A percentile compares a stretch with the other conserved stretches of the same genome.
These are phyloP conservation scores for Taenioides sp. DNA, from an alignment of 2,797 vertebrate species.

Conservation along the genomic window DNA sequence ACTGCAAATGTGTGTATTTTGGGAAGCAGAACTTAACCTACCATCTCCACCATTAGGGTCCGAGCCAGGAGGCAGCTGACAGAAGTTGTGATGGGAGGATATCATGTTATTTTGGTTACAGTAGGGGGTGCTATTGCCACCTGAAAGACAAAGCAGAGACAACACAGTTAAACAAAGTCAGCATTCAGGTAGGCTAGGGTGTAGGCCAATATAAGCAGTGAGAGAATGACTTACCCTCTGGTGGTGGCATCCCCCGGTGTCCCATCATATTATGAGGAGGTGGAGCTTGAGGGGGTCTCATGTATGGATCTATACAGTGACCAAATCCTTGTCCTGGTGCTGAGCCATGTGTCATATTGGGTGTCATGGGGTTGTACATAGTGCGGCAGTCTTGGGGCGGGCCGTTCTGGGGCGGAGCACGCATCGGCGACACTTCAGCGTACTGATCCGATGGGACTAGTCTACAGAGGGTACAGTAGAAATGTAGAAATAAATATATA, in stretches of 20 bases:
- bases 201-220: constrained; percentile 38
- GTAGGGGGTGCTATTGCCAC: constrained; percentile 80
- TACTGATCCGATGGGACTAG: constrained; percentile 72
- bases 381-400: constrained; percentile 68
- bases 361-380: constrained; percentile 87
- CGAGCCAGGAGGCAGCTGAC: constrained; percentile 68
- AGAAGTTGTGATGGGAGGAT: constrained; percentile 82
- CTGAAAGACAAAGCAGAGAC: constrained; percentile 61
- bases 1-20: background rate
- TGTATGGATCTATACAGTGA: constrained; percentile 88
- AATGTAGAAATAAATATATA: no score
- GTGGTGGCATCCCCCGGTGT: constrained; percentile 73
- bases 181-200: constrained; percentile 35
- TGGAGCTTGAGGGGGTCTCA: constrained; percentile 82
- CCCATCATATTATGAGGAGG: constrained; percentile 77
- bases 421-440: constrained; percentile 74
- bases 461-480: constrained; percentile 43
- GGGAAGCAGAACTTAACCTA: constrained; percentile 57
- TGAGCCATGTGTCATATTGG: constrained; percentile 73
- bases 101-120: constrained; percentile 86
- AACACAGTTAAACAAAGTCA: background rate
- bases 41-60: constrained; percentile 83
- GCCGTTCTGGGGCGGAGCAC: constrained; percentile 61
- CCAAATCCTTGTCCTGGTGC: constrained; percentile 67
- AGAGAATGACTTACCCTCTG: constrained; percentile 78